Evolutionary conservation across 2,797 vertebrate species (phyloP), one percentile per base, ranked within the genome.

Genomic region (Tapirus indicus): DNA sequence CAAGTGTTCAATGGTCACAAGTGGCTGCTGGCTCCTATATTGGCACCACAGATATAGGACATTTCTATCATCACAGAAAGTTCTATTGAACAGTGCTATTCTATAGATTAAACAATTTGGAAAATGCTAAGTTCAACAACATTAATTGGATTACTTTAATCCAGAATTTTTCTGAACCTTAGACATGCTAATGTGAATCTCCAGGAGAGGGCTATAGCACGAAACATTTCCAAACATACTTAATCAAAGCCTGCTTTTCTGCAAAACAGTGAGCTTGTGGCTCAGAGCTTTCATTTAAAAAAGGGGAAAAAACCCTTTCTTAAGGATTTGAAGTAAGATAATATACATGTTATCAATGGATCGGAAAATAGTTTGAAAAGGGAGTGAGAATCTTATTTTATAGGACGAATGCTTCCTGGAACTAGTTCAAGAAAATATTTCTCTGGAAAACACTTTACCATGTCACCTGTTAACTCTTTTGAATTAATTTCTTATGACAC

Each of bases 161-260:
- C 3, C 16, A 71, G 14, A 72, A 83, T 71, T 56, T 82, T 71
- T 47, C 58, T 88, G 44, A 62, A 47, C 44, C 27, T 62, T 75
- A 60, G n/a, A 77, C 16, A 88, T 83, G 38, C 32, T 71, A 60
- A 62, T 62, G 18, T 69, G 75, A 87, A 68, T 69, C 58, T 82
- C 35, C 25, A 60, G 23, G 64, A 60, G 5, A 17, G 44, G 10
- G 3, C 7, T 44, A 79, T 35, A 44, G 14, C 52, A 38, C 47
- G 54, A 88, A 88, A 27, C 21, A 35, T 68, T 64, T 87, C 41
- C 58, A 27, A 78, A 78, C 6, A 56, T 66, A 92, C 49, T 88
- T 92, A 56, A 38, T 62, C 52, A 62, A 83, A 92, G 10, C 21
- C 87, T 91, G 11, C 27, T 95, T 83, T 92, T 83, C 60, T 78